Conservation (phyloP, 1,140 invertebrate genomes). For the Musca vetustissima region DNA sequence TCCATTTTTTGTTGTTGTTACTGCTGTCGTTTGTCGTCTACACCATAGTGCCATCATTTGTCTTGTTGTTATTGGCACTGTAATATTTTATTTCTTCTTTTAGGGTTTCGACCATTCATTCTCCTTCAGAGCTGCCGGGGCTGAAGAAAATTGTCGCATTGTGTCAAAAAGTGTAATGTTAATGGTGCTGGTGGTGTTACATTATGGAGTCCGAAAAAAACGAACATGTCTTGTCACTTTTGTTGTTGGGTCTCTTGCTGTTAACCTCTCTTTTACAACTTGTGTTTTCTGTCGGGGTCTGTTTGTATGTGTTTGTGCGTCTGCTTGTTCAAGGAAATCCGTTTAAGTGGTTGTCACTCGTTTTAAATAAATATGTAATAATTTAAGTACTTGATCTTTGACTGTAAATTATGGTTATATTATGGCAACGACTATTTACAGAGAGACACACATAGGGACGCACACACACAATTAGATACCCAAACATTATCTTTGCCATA, state of each 20-base stretch:
- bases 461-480: no score
- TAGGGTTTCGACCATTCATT: no score
- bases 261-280: no score
- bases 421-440: neutral
- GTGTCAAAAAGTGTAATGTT: no score
- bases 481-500: neutral
- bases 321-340: slow-evolving; percentile 15
- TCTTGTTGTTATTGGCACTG: neutral
- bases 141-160: no score
- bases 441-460: no score
- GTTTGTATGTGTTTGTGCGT: no score
- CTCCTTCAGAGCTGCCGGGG: no score
- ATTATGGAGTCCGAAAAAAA: no score
- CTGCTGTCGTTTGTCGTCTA: neutral
- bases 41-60: neutral
- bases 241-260: slow-evolving; percentile 16
- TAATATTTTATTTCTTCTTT: neutral
- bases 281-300: no score
- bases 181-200: neutral
- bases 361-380: slow-evolving; percentile 23
- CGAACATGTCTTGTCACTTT: no score
- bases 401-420: slow-evolving; percentile 13
- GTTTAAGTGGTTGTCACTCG: slow-evolving; percentile 19
- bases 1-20: neutral
- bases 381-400: slow-evolving; percentile 24